A percentile compares a stretch with the other conserved stretches of the same genome.
Conservation (phyloP, 2,797 vertebrate species). For the Rallus crepitans region DNA sequence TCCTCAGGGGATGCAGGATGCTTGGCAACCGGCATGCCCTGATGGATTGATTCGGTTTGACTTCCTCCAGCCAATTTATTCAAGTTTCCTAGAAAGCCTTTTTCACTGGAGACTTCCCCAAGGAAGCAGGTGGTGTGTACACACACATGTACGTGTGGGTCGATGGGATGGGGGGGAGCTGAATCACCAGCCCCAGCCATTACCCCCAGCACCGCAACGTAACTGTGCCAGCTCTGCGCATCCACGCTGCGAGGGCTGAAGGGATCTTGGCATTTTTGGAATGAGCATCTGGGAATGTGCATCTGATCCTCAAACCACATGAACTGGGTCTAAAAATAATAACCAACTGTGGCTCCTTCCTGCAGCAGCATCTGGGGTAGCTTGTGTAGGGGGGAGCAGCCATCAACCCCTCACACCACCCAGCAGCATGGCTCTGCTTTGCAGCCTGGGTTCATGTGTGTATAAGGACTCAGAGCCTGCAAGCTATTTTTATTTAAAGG, state of each 20-base stretch:
- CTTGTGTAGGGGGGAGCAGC: background rate
- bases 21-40: background rate
- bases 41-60: constrained; percentile 10
- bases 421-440: background rate
- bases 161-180: background rate
- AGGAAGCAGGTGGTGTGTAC: background rate
- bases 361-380: background rate
- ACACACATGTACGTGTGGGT: background rate
- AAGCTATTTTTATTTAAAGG: background rate
- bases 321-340: constrained; percentile 55
- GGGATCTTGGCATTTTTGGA: constrained; percentile 49
- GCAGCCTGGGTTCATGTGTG: background rate
- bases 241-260: background rate
- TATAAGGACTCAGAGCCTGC: background rate
- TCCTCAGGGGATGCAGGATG: background rate
- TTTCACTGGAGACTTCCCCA: constrained; percentile 46
- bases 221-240: background rate
- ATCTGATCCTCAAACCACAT: constrained; percentile 29
- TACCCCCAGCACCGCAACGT: background rate
- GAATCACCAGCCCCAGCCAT: background rate
- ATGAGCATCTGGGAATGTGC: constrained; percentile 66
- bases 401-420: background rate
- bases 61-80: background rate
- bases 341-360: constrained; percentile 25
- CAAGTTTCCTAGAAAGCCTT: constrained; percentile 50